Base-by-base conservation (phyloP, 2,113 vertebrate genomes). In the Ptyas mucosa region DNA sequence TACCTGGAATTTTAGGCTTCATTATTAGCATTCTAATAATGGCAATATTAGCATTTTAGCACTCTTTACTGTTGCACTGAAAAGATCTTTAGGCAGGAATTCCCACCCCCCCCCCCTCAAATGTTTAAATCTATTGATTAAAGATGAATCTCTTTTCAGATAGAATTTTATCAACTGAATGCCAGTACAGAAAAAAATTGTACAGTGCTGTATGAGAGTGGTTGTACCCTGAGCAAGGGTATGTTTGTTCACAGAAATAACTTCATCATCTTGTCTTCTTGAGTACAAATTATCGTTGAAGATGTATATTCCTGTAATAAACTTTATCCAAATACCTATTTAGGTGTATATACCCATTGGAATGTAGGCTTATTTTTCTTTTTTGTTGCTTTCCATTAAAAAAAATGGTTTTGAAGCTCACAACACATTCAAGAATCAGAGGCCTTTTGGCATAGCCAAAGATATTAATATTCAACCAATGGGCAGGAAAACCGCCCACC, bases 61-160 rank as follows among this genome's bases (percentile, higher is more conserved):
- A n/a, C 61, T 64, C 11, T 64, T n/a, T n/a, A 64, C 11, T 12
- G 29, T 64, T 64, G 11, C n/a, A 75, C 15, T 75, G 14, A 75
- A 34, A 75, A 75, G n/a, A 75, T 2, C 7, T 75, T 75, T 75
- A 18, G 6, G 15, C n/a, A 34, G n/a, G 69, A 75, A 61, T 26
- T 46, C 1, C 4, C 1, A 2, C 34, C 2, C 10, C 4, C 1
- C 8, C 34, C 2, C 10, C 0, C 11, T 12, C 29, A 5, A 75
- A 75, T 75, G n/a, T 75, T 75, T 39, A 81, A 20, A 81, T 39
- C 69, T 81, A 81, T 81, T 81, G 15, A 39, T 81, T 9, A 81
- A 39, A 39, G 34, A 81, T 81, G 15, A 81, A 81, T 21, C 2
- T 81, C 69, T 81, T 39, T 81, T 34, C 69, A 39, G 69, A 81